phyloP scores from a whole-genome alignment of 2,797 vertebrate genomes.

The Botia kubotai region DNA sequence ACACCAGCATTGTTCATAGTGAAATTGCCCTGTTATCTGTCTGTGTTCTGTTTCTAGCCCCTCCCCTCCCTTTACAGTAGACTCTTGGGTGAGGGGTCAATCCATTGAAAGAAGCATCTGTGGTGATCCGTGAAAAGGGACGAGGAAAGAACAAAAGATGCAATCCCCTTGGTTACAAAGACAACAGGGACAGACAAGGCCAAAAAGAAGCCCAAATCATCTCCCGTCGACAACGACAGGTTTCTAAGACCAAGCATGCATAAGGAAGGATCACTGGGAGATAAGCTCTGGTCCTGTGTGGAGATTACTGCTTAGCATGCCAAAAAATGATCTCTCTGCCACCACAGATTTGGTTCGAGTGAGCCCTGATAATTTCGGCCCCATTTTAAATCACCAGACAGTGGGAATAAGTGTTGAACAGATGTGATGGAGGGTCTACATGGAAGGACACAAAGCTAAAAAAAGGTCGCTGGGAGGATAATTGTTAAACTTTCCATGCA shows the following conservation, averaged over 20 bases:
- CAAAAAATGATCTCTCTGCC: conserved; percentile 73
- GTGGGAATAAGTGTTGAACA: conserved; percentile 67
- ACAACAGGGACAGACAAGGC: conserved; percentile 81
- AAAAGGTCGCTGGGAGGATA: not conserved
- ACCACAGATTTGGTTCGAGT: conserved; percentile 65
- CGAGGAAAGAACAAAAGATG: conserved; percentile 78
- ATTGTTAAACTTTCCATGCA: not conserved
- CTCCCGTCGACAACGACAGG: conserved; percentile 77
- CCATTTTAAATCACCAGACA: conserved; percentile 74
- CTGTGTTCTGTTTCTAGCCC: conserved; percentile 52
- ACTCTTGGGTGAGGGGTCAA: conserved; percentile 73
- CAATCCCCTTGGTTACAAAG: conserved; percentile 74
- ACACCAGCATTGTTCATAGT: conserved; percentile 35
- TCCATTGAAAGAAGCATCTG: conserved; percentile 89
- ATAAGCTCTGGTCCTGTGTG: conserved; percentile 73
- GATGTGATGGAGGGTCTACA: conserved; percentile 66
- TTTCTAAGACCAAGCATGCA: conserved; percentile 79
- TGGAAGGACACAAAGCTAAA: conserved; percentile 50
- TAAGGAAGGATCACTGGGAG: conserved; percentile 69
- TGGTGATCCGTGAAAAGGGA: conserved; percentile 88
- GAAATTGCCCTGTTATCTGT: conserved; percentile 54
- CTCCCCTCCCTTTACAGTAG: conserved; percentile 75
- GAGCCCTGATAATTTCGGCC: conserved; percentile 65
- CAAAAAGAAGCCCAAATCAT: conserved; percentile 79
- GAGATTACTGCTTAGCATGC: conserved; percentile 81